Conservation (phyloP, 2,888 invertebrate genomes). For the Mimumesa dahlbomi region DNA sequence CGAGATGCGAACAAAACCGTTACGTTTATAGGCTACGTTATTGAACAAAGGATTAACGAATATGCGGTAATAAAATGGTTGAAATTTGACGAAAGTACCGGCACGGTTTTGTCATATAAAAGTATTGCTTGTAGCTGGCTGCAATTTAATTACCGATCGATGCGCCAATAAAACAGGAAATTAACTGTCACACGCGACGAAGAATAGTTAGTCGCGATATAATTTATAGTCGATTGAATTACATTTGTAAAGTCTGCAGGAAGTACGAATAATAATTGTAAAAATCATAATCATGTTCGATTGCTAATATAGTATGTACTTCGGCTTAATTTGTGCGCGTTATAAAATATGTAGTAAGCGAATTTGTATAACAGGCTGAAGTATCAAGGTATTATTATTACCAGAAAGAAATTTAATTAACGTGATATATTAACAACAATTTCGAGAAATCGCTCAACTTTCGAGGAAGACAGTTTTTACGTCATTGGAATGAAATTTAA, state of each 20-base stretch:
- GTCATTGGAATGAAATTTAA: too few species aligned
- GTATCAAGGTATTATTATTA: too few species aligned
- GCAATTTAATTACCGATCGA: conserved; percentile 52
- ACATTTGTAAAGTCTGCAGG: conserved; percentile 20
- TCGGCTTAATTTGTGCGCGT: too few species aligned
- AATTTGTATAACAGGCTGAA: too few species aligned
- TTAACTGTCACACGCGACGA: conserved; percentile 31
- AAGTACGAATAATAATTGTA: conserved; percentile 40
- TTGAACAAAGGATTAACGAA: conserved; percentile 47
- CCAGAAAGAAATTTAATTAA: too few species aligned
- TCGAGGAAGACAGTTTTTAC: too few species aligned
- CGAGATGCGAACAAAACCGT: conserved; percentile 14
- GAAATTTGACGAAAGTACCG: conserved; percentile 29
- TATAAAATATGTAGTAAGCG: too few species aligned
- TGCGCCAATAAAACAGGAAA: conserved; percentile 50
- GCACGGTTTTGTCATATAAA: conserved; percentile 15
- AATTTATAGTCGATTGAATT: conserved; percentile 39
- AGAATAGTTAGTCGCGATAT: conserved; percentile 8
- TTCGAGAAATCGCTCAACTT: too few species aligned
- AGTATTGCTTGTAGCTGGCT: conserved; percentile 27
- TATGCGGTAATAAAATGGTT: conserved; percentile 32
- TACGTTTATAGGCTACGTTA: conserved; percentile 9
- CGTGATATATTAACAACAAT: too few species aligned
- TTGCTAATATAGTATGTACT: background rate
- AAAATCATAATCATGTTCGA: conserved; percentile 21